Base-by-base conservation (phyloP, 2,888 invertebrate genomes). In the Patella depressa region DNA sequence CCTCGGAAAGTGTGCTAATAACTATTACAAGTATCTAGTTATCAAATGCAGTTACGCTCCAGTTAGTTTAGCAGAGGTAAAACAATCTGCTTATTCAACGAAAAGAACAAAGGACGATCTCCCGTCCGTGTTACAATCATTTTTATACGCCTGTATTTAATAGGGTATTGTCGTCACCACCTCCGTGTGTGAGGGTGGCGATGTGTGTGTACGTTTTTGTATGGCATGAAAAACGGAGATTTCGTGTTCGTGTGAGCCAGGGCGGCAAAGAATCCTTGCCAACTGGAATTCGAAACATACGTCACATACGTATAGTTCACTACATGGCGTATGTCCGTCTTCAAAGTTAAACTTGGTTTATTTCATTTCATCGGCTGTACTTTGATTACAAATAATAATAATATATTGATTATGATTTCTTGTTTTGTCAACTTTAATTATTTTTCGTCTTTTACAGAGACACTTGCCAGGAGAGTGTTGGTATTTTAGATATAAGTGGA, bases 401-500 rank as follows among this genome's bases (percentile, higher is more conserved):
- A 15, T 14, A 55, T 57, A 19, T 11, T 57, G 29, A 0, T 24
- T 7, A 19, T 55, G 14, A 12, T 54, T 54, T 2, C 53, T 72
- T 71, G 2, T 69, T 57, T 15, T 19, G 2, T 5, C 73, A 45
- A 45, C 9, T 7, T 45, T 53, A 53, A 17, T 59, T 57, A 17
- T 59, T 53, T 24, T 7, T 53, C n/a, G 45, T 54, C 2, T 34
- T 19, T 53, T 17, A 54, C 54, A 80, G 78, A 24, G 24, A 65
- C 11, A 15, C 11, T 5, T 65, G 57, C 59, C n/a, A 57, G 3
- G 72, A 76, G 14, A 77, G 77, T 59, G 87, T 89, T 69, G 87
- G 88, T 7, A 86, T 90, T 54, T 81, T 90, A 34, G 90, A 90
- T 76, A 88, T 90, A 70, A 89, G 89, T 72, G 90, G 90, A 3